Percentiles rank a stretch among this genome's conserved stretches.
Conservation (phyloP, 1,140 invertebrate genomes). For the Oncopeltus fasciatus region DNA sequence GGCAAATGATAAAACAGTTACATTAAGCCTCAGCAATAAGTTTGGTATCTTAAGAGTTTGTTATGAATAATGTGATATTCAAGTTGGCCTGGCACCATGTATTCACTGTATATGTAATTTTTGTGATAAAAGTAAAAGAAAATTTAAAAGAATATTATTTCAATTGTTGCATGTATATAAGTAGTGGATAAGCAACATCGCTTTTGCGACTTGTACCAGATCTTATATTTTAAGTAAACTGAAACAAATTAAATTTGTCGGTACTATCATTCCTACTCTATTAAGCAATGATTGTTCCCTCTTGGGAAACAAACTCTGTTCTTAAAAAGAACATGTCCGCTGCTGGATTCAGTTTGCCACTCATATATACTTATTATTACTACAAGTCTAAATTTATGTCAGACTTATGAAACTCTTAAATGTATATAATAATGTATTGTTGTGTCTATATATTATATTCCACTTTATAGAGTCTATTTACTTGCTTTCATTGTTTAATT, state of each 20-base stretch:
- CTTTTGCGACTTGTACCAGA: slow-evolving; percentile 5
- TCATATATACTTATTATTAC: no score
- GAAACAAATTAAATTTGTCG: no score
- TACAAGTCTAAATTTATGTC: neutral
- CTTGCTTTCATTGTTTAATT: neutral
- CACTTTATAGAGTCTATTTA: neutral
- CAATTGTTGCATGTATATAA: slow-evolving; percentile 12
- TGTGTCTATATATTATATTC: neutral
- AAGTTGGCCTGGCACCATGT: slow-evolving; percentile 13
- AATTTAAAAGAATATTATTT: no score
- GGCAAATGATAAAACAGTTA: neutral
- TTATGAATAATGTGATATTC: slow-evolving; percentile 13
- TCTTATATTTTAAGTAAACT: neutral
- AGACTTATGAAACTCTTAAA: neutral
- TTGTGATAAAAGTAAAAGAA: slow-evolving; percentile 11
- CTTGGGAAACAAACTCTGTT: no score
- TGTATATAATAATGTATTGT: neutral
- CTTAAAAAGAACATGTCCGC: slow-evolving; percentile 6
- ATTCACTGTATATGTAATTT: slow-evolving; percentile 11
- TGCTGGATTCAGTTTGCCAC: neutral
- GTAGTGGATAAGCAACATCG: neutral
- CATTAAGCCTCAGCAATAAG: slow-evolving; percentile 11
- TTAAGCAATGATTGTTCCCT: no score
- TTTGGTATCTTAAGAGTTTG: slow-evolving; percentile 2
- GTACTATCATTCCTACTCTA: no score